Conservation (phyloP, 2,888 invertebrate species). For the Linnaemya vulpina region DNA sequence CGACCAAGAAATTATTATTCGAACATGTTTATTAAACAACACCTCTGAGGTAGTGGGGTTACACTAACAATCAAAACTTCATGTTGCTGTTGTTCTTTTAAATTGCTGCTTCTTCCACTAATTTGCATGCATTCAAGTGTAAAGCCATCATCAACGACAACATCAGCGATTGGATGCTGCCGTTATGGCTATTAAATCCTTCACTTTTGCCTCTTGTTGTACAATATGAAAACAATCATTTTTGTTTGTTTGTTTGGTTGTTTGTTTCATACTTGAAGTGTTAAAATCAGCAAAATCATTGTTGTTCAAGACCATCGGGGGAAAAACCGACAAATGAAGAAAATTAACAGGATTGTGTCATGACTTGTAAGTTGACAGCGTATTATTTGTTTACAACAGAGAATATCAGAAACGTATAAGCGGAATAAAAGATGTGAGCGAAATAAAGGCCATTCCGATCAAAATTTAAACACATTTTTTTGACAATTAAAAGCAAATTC, state of each 20-base stretch:
- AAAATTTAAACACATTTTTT: neutral
- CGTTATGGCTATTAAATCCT: conserved; percentile 58
- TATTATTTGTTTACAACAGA: conserved; percentile 52
- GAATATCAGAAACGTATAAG: neutral
- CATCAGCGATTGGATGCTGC: conserved; percentile 26
- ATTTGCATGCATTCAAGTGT: conserved; percentile 68
- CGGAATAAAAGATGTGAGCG: neutral
- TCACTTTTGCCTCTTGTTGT: conserved; percentile 31
- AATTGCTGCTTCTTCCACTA: conserved; percentile 51
- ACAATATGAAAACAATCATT: conserved; percentile 1
- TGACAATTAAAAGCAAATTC: neutral
- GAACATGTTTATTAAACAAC: conserved; percentile 69
- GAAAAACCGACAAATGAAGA: conserved; percentile 28
- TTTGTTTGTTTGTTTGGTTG: neutral
- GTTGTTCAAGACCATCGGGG: neutral
- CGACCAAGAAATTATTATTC: conserved; percentile 50
- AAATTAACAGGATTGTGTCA: conserved; percentile 60
- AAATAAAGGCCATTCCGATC: neutral
- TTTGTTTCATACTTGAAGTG: conserved; percentile 44
- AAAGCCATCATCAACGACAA: conserved; percentile 52
- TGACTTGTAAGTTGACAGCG: conserved; percentile 61
- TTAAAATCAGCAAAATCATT: conserved; percentile 44
- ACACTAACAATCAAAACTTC: conserved; percentile 20
- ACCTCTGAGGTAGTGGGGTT: conserved; percentile 61
- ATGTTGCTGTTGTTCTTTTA: conserved; percentile 31